phyloP scores from a whole-genome alignment of 2,888 invertebrate genomes.

The Clistopyga incitator region DNA sequence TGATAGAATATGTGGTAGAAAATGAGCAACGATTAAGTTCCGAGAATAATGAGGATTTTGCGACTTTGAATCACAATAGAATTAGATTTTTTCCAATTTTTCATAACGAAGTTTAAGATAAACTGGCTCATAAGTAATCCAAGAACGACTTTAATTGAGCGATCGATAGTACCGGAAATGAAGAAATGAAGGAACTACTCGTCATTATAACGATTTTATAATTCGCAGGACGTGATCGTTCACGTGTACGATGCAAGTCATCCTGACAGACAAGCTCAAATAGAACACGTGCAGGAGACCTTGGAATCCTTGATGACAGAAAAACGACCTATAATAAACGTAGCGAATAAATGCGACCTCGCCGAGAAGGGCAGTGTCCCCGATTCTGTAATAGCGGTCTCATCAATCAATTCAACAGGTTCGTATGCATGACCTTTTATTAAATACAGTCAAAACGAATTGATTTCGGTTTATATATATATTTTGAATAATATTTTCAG shows the following conservation, averaged over 20 bases:
- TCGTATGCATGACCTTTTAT: constrained; percentile 8
- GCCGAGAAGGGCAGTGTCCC: constrained; percentile 74
- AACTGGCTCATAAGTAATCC: no score
- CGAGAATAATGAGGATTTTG: no score
- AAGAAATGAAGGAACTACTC: not conserved
- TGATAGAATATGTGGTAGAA: no score
- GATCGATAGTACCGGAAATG: not conserved
- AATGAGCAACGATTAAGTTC: no score
- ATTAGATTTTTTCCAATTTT: no score
- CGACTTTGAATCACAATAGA: no score
- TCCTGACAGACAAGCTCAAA: constrained; percentile 89
- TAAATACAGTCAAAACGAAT: not conserved
- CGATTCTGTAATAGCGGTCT: constrained; percentile 83
- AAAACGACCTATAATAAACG: constrained; percentile 86
- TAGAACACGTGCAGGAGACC: constrained; percentile 89
- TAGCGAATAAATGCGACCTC: constrained; percentile 91
- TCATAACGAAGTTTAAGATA: no score
- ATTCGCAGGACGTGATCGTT: constrained; percentile 89
- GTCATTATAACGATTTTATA: constrained; percentile 12
- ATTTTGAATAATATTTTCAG: constrained; percentile 73
- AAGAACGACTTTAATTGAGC: not conserved
- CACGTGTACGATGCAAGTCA: constrained; percentile 93
- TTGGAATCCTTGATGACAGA: constrained; percentile 86
- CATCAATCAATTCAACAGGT: constrained; percentile 84
- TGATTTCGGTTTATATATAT: not conserved